phyloP scores from a whole-genome alignment of 2,797 vertebrate species.

The Enteromius unitaeniatus region DNA sequence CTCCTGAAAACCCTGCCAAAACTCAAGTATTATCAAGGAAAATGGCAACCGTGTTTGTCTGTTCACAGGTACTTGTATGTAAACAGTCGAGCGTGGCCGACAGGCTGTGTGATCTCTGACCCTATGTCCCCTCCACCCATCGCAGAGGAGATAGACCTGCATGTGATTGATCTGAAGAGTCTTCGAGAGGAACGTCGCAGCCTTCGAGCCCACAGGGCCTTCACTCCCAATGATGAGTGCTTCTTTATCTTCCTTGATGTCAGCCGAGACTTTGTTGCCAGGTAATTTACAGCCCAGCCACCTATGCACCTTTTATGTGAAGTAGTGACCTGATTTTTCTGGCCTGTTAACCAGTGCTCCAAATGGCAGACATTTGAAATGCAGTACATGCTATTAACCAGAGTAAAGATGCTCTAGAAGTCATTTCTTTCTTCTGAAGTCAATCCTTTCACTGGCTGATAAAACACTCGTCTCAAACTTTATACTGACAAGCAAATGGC shows the following conservation, averaged over 20 bases:
- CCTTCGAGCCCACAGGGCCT: constrained; percentile 90
- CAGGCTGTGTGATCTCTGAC: constrained; percentile 89
- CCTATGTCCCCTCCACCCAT: constrained; percentile 96
- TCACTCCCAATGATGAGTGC: constrained; percentile 95
- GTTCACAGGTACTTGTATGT: constrained; percentile 91
- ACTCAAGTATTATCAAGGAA: background rate
- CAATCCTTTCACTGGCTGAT: background rate
- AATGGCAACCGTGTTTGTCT: background rate
- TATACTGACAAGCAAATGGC: background rate
- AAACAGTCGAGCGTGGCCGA: constrained; percentile 95
- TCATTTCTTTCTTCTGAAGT: background rate
- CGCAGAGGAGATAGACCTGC: constrained; percentile 94
- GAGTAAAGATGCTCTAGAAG: background rate
- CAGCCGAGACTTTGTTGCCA: constrained; percentile 96
- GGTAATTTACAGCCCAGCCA: constrained; percentile 74
- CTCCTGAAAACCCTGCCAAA: background rate
- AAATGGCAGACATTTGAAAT: background rate
- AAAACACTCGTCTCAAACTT: background rate
- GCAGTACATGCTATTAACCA: background rate
- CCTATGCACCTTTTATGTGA: background rate
- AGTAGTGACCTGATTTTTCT: background rate
- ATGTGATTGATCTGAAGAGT: constrained; percentile 94
- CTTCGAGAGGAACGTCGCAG: constrained; percentile 90
- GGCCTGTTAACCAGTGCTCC: background rate
- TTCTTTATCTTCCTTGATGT: constrained; percentile 98